These are phyloP conservation scores for Rousettus madagascariensis DNA, from an alignment of 2,797 vertebrate species.

Conservation along the genomic window DNA sequence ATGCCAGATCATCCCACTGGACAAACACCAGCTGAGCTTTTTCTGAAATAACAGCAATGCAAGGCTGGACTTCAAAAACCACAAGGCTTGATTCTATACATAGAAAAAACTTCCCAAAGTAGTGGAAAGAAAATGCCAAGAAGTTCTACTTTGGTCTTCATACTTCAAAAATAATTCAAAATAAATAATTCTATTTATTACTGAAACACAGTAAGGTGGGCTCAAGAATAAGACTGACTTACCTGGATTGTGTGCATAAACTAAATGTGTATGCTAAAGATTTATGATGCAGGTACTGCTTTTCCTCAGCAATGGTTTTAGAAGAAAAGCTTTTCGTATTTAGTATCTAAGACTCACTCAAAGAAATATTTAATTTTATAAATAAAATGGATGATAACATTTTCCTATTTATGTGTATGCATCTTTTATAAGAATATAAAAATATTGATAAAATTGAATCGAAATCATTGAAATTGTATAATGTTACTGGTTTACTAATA, in stretches of 20 bases:
- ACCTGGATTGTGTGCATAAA: background rate
- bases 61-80: conserved; percentile 43
- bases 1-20: background rate
- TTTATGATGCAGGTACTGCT: background rate
- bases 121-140: background rate
- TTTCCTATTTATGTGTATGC: background rate
- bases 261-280: background rate
- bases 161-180: conserved; percentile 27
- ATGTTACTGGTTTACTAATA: background rate
- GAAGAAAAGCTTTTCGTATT: background rate
- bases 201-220: background rate
- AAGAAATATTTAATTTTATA: background rate
- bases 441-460: background rate
- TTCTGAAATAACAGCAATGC: conserved; percentile 11
- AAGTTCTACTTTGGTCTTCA: background rate
- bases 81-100: conserved; percentile 18
- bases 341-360: background rate
- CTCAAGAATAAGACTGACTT: background rate
- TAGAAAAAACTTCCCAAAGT: background rate
- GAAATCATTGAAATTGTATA: background rate
- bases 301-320: background rate
- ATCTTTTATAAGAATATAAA: background rate
- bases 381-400: background rate
- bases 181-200: conserved; percentile 47
- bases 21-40: conserved; percentile 42